Conservation (phyloP, 2,888 invertebrate genomes). For the Acanthococcus lagerstroemiae region DNA sequence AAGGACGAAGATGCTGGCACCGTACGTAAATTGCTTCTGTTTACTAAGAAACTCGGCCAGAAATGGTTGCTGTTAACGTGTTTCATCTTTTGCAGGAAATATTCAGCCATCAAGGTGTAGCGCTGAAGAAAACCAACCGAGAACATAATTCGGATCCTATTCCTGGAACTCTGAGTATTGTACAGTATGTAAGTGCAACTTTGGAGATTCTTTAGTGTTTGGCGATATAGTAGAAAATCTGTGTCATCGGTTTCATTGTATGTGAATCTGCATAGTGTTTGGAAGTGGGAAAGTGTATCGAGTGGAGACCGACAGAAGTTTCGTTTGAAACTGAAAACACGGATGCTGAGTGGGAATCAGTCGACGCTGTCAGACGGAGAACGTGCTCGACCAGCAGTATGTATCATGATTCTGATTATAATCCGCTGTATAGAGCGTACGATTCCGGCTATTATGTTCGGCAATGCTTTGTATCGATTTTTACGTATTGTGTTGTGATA, state of each 20-base stretch:
- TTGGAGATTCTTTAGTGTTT: background rate
- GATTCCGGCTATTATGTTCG: too few relatives aligned
- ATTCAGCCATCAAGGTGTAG: slow-evolving; percentile 69
- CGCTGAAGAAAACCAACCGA: slow-evolving; percentile 51
- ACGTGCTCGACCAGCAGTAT: slow-evolving; percentile 38
- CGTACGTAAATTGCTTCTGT: slow-evolving; percentile 2
- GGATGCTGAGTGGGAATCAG: slow-evolving; percentile 66
- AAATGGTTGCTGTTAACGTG: too few relatives aligned
- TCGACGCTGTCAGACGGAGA: slow-evolving; percentile 53
- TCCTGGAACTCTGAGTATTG: slow-evolving; percentile 57
- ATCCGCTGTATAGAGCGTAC: too few relatives aligned
- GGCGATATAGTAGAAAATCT: background rate
- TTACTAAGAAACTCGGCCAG: too few relatives aligned
- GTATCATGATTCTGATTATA: slow-evolving; percentile 9
- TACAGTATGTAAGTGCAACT: slow-evolving; percentile 43
- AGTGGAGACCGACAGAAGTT: slow-evolving; percentile 73
- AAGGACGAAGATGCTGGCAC: slow-evolving; percentile 12
- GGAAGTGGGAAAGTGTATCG: slow-evolving; percentile 63
- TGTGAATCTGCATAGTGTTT: slow-evolving; percentile 47
- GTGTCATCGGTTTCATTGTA: slow-evolving; percentile 29
- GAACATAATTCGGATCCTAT: slow-evolving; percentile 42
- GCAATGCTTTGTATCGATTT: too few relatives aligned
- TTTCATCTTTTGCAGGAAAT: slow-evolving; percentile 48
- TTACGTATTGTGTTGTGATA: too few relatives aligned
- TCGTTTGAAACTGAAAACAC: slow-evolving; percentile 57